A percentile compares a stretch with the other conserved stretches of the same genome.
Conservation (phyloP, 2,888 invertebrate species). For the Campoplex capitator region DNA sequence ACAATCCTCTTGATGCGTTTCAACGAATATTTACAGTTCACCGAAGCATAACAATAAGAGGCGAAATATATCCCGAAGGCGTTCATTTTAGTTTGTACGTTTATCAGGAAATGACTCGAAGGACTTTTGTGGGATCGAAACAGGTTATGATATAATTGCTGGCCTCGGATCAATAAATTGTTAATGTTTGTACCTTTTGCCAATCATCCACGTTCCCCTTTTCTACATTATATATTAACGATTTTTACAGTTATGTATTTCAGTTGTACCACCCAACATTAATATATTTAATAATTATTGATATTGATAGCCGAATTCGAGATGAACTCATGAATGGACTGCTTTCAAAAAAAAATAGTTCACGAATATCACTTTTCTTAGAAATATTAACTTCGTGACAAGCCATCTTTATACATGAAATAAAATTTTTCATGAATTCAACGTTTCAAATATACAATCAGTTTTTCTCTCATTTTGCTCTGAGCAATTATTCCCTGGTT, state of each 20-base stretch:
- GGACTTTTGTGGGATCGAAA: not conserved
- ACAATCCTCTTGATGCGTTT: conserved; percentile 14
- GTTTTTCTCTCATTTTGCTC: too few relatives aligned
- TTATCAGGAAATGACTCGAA: not conserved
- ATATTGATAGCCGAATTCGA: not conserved
- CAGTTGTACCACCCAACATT: not conserved
- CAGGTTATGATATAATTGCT: conserved; percentile 7
- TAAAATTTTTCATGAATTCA: too few relatives aligned
- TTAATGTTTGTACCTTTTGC: not conserved
- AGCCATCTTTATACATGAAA: too few relatives aligned
- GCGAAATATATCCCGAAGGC: not conserved
- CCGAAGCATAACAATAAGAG: not conserved
- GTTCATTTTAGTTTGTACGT: conserved; percentile 1
- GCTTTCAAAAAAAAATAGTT: too few relatives aligned
- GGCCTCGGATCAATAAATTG: not conserved
- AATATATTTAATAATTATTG: not conserved
- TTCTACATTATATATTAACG: not conserved
- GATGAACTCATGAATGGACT: not conserved
- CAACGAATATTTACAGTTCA: conserved; percentile 9
- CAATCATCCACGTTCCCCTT: not conserved
- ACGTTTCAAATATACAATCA: too few relatives aligned
- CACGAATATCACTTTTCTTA: not conserved
- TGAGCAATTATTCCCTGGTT: too few relatives aligned
- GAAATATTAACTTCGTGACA: too few relatives aligned
- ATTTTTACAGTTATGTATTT: not conserved